Base-by-base conservation (phyloP, 2,113 vertebrate species). In the Elaphurus davidianus region DNA sequence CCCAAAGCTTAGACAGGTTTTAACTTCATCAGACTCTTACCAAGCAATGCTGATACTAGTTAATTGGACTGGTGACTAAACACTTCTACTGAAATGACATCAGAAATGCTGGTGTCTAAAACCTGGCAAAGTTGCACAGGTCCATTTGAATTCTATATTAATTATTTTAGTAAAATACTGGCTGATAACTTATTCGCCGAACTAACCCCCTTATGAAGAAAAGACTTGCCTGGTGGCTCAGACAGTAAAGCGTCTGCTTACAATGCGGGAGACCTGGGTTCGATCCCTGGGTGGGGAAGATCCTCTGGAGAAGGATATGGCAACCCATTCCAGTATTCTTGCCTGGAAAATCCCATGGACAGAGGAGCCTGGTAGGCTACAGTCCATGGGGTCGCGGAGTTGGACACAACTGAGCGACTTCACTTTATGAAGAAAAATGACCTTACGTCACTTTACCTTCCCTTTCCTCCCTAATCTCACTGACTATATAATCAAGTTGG, bases 131-230 rank as follows among this genome's bases (percentile, higher is more conserved):
- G 81, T 16, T 82, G 45, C 30, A 82, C 30, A 47, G 52, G 28
- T 93, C 45, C 43, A 90, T 54, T 7, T 81, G 55, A 86, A 90
- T 71, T 90, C 52, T 28, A 30, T 60, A 74, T 74, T 76, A 90
- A 94, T 43, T 74, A 94, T 45, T 87, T 90, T 45, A 67, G 87
- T 83, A 93, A 96, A 94, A 95, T 87, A 87, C 11, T 87, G 33
- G 27, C n/a, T 92, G 30, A 67, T 43, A 78, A 83, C 11, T 47
- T 57, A 54, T 2, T 88, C 25, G 83, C 30, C 3, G 19, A 90
- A 86, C 16, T 59, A 94, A 91, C 9, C 23, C 36, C 30, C 30
- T 86, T 89, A 60, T 6, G 23, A 91, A 67, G 47, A 87, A 57
- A 91, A 84, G 67, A 71, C 19, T 71, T 71, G n/a, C 19, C 19